Evolutionary conservation across 2,888 invertebrate species (phyloP).

Genomic region (Drosophila kambysellisi): DNA sequence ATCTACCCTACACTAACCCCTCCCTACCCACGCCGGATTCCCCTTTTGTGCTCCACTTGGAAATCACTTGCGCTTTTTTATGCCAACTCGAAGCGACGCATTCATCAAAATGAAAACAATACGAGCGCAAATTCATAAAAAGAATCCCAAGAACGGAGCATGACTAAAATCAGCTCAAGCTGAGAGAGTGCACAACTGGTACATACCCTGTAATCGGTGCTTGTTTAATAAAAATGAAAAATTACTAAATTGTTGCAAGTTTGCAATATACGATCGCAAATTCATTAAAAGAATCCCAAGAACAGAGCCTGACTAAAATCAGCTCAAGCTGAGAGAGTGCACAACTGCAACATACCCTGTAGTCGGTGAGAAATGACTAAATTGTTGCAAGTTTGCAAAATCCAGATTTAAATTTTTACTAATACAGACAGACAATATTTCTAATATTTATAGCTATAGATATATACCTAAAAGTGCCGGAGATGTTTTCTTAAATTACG

Average conservation of each 20-base stretch:
- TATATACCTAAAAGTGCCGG: not conserved
- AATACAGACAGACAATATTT: not conserved
- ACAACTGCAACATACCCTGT: conserved; percentile 18
- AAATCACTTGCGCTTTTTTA: conserved; percentile 69
- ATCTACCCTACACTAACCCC: not conserved
- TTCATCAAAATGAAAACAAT: conserved; percentile 64
- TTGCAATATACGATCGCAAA: conserved; percentile 46
- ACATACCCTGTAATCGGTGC: conserved; percentile 23
- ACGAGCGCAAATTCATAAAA: conserved; percentile 53
- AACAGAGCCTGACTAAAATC: conserved; percentile 25
- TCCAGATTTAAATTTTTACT: rapidly evolving
- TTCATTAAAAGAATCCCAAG: conserved; percentile 45
- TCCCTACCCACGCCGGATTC: not conserved
- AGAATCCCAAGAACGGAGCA: conserved; percentile 29
- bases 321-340: not conserved
- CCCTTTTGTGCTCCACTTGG: conserved; percentile 30
- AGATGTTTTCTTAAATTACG: not conserved
- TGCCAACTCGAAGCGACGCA: conserved; percentile 38
- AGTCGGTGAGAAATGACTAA: not conserved
- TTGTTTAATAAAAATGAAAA: not conserved
- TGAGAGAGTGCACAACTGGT: rapidly evolving
- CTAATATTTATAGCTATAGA: not conserved
- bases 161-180: conserved; percentile 19
- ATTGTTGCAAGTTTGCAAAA: not conserved
- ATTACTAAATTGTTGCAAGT: not conserved